These are phyloP conservation scores for Daphoenositta chrysoptera DNA, from an alignment of 2,113 vertebrate species.

Conservation along the genomic window DNA sequence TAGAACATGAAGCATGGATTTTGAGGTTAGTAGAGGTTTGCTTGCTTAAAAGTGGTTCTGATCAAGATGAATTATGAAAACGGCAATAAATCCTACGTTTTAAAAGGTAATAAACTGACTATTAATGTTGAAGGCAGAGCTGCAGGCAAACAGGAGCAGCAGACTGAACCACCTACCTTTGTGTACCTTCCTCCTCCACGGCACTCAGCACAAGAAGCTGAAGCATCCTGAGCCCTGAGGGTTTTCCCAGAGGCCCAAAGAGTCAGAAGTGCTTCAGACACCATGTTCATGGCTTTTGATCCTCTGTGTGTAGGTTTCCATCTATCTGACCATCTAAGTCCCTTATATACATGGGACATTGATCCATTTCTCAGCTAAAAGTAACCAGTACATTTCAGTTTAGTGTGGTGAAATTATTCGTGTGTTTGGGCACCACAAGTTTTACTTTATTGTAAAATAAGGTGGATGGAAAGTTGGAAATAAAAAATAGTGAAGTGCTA, in stretches of 20 bases:
- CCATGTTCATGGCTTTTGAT: fast-evolving
- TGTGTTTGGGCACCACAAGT: background rate
- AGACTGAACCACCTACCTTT: background rate
- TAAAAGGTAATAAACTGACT: background rate
- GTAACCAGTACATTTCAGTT: fast-evolving
- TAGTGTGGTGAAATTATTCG: background rate
- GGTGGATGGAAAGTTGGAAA: background rate
- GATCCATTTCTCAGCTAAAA: background rate
- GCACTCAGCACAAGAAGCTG: background rate
- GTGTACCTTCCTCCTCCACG: background rate
- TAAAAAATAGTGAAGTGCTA: background rate
- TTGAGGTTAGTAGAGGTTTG: background rate
- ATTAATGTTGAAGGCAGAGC: background rate
- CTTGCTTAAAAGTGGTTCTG: background rate
- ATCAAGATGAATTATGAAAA: background rate
- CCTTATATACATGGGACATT: background rate
- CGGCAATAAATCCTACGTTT: background rate
- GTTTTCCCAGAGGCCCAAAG: background rate
- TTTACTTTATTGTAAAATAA: background rate
- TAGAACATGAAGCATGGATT: background rate
- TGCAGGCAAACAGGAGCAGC: background rate
- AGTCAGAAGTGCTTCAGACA: background rate
- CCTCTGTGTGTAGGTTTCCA: background rate
- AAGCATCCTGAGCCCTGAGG: background rate
- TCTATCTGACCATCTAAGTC: background rate